phyloP scores from a whole-genome alignment of 2,113 vertebrate species.

The Stomatorhinus ivindoensis region DNA sequence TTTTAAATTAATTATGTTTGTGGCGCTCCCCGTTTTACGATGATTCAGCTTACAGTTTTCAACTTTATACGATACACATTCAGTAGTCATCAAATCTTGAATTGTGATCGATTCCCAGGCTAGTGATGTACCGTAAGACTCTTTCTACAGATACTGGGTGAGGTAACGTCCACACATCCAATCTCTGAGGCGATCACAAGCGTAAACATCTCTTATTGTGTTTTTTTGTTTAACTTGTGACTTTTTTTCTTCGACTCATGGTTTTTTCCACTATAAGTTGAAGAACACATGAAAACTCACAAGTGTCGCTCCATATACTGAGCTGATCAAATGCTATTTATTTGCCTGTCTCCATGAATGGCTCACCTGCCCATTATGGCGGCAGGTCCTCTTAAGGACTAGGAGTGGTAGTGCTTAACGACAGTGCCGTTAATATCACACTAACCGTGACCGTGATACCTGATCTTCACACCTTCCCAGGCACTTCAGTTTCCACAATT shows the following conservation, averaged over 20 bases:
- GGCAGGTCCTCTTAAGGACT: background rate
- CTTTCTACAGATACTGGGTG: background rate
- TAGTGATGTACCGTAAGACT: background rate
- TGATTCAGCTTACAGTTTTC: background rate
- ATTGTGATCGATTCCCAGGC: background rate
- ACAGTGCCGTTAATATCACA: background rate
- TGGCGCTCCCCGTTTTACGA: background rate
- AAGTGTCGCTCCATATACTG: background rate
- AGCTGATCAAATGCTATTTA: background rate
- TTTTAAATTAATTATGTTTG: background rate
- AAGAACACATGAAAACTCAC: background rate
- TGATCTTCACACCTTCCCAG: background rate
- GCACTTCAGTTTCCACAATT: background rate
- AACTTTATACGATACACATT: background rate
- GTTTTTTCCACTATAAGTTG: background rate
- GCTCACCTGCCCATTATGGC: background rate
- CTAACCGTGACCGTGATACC: background rate
- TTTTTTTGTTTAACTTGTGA: background rate
- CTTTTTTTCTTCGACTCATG: too few relatives aligned
- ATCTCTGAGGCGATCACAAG: background rate
- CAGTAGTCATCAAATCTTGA: background rate
- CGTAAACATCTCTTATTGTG: background rate
- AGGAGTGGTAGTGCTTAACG: background rate
- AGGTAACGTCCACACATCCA: background rate
- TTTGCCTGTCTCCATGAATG: background rate